Evolutionary conservation across 2,113 vertebrate species (phyloP).

Genomic region (Larimichthys crocea): DNA sequence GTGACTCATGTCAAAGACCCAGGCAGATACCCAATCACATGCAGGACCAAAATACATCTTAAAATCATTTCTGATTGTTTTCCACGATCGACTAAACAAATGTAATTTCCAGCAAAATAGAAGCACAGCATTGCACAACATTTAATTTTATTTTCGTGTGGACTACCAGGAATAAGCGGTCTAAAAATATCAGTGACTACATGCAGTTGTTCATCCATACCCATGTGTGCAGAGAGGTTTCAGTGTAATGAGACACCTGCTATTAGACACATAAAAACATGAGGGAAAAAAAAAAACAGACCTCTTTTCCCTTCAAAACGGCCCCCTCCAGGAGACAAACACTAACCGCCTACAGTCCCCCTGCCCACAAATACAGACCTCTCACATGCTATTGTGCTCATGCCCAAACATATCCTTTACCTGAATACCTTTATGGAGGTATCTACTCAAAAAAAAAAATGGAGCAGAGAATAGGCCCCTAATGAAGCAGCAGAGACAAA

Average conservation of each 20-base stretch:
- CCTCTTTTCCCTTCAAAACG: constrained; percentile 44
- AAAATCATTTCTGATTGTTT: constrained; percentile 17
- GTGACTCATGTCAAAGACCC: constrained; percentile 62
- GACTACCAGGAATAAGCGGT: constrained; percentile 11
- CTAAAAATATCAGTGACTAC: constrained; percentile 43
- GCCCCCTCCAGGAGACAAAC: constrained; percentile 20
- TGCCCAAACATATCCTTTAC: constrained; percentile 21
- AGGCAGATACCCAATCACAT: constrained; percentile 10
- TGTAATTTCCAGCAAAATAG: background rate
- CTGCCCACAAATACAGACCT: background rate
- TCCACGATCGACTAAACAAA: constrained; percentile 1
- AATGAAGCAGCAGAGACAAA: background rate
- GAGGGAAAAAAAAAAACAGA: background rate
- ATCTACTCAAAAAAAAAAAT: background rate
- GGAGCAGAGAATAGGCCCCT: background rate
- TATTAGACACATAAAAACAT: constrained; percentile 50
- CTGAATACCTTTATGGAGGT: background rate
- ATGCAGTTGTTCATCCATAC: constrained; percentile 56
- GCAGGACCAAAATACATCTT: constrained; percentile 9
- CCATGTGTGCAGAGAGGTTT: constrained; percentile 48
- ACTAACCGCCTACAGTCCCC: background rate
- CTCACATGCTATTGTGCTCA: background rate
- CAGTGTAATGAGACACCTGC: constrained; percentile 63
- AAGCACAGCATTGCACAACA: background rate
- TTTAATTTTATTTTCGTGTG: constrained; percentile 22